These are phyloP conservation scores for Myzus persicae DNA, from an alignment of 1,140 invertebrate species.

Conservation along the genomic window DNA sequence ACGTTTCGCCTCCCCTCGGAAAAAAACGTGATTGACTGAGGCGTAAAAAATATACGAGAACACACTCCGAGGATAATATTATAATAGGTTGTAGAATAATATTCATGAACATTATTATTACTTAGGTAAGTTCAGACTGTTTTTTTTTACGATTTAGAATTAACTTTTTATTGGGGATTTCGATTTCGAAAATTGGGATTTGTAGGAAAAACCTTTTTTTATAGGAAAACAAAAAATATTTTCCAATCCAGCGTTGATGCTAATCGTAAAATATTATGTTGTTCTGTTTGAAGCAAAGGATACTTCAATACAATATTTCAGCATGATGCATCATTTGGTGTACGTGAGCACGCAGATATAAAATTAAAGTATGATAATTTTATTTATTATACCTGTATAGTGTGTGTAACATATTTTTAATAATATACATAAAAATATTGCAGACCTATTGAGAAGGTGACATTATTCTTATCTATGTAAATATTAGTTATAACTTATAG, in stretches of 20 bases:
- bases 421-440: background rate
- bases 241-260: too few species aligned
- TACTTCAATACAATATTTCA: background rate
- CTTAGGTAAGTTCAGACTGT: background rate
- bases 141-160: background rate
- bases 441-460: background rate
- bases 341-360: background rate
- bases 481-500: background rate
- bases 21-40: slow-evolving; percentile 42
- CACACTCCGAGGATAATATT: slow-evolving; percentile 21
- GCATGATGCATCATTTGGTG: background rate
- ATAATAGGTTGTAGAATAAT: slow-evolving; percentile 25
- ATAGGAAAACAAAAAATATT: too few species aligned
- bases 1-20: slow-evolving; percentile 23
- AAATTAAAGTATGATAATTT: background rate
- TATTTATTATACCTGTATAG: background rate
- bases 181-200: background rate
- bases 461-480: background rate
- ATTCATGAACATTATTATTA: background rate
- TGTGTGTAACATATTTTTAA: background rate
- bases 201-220: background rate
- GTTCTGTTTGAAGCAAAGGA: background rate
- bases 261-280: too few species aligned
- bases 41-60: slow-evolving; percentile 24
- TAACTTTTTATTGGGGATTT: background rate